These are phyloP conservation scores for Henricia sp. DNA, from an alignment of 53 echinoderm and acorn worm species.

Conservation along the genomic window DNA sequence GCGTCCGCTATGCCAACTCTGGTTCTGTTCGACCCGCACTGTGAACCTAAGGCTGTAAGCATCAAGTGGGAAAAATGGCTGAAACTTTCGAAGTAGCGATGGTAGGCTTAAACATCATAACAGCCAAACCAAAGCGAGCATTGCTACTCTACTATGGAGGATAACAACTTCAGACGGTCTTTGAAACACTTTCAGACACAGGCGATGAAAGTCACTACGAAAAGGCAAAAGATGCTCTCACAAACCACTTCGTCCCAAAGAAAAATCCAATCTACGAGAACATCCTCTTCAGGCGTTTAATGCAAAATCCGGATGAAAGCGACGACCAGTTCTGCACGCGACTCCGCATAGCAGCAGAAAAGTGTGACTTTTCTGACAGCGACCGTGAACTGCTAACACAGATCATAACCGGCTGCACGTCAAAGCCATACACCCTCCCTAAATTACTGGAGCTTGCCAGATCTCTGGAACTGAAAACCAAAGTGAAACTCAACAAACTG, in stretches of 20 bases:
- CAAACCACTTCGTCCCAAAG: slow-evolving; percentile 55
- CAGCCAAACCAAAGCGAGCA: slow-evolving; percentile 53
- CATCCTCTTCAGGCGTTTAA: slow-evolving; percentile 63
- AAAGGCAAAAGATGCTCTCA: slow-evolving; percentile 49
- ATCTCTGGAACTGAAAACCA: neutral
- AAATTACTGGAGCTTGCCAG: neutral
- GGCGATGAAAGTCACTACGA: slow-evolving; percentile 57
- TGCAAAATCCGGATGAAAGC: slow-evolving; percentile 52
- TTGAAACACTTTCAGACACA: slow-evolving; percentile 57
- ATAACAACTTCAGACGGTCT: slow-evolving; percentile 61
- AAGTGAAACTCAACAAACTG: neutral
- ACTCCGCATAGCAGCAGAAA: slow-evolving; percentile 34
- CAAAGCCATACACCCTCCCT: slow-evolving; percentile 1
- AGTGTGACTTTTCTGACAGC: slow-evolving; percentile 57
- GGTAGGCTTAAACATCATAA: slow-evolving; percentile 71
- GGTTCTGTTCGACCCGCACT: slow-evolving; percentile 48
- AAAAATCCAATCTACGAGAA: slow-evolving; percentile 64
- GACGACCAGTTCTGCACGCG: slow-evolving; percentile 58
- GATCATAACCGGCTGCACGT: slow-evolving; percentile 62
- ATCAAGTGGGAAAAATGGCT: slow-evolving; percentile 69
- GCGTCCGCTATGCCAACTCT: slow-evolving; percentile 57
- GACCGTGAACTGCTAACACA: slow-evolving; percentile 71
- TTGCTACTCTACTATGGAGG: slow-evolving; percentile 69
- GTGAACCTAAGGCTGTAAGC: slow-evolving; percentile 43
- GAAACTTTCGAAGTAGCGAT: slow-evolving; percentile 66